Conservation (phyloP, 2,797 vertebrate species). For the Sebastes hubbsi region DNA sequence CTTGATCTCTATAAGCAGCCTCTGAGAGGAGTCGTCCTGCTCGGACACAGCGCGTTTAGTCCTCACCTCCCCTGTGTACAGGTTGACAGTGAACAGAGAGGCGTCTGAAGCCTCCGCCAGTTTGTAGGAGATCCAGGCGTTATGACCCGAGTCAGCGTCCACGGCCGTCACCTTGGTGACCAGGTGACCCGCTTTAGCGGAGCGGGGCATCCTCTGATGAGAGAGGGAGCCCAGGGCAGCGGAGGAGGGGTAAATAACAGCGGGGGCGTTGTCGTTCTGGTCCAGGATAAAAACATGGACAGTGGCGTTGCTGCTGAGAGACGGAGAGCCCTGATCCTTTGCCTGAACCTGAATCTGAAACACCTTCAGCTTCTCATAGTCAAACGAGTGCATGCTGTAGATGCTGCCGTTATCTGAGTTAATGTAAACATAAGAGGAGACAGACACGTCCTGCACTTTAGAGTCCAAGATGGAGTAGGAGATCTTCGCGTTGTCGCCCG, state of each 20-base stretch:
- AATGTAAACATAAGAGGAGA: constrained; percentile 85
- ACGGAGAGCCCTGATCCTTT: constrained; percentile 77
- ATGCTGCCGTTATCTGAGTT: constrained; percentile 86
- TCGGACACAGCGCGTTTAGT: constrained; percentile 77
- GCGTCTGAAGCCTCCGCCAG: constrained; percentile 79
- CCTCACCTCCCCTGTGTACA: constrained; percentile 87
- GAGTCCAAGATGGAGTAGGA: constrained; percentile 79
- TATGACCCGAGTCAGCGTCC: constrained; percentile 84
- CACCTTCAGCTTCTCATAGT: constrained; percentile 81
- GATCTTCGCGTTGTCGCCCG: constrained; percentile 81
- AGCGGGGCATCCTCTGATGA: constrained; percentile 73
- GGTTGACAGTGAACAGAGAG: constrained; percentile 83
- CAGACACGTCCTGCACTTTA: constrained; percentile 72
- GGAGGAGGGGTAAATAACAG: constrained; percentile 81
- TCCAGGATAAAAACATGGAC: constrained; percentile 82
- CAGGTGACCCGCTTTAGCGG: constrained; percentile 69
- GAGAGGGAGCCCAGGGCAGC: constrained; percentile 71
- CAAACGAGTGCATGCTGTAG: constrained; percentile 81
- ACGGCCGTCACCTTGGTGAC: constrained; percentile 74
- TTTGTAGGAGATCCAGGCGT: constrained; percentile 88
- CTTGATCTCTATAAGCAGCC: constrained; percentile 76
- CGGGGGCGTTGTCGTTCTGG: constrained; percentile 81
- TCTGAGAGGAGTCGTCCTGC: constrained; percentile 80
- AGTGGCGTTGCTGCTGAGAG: constrained; percentile 76
- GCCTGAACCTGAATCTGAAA: constrained; percentile 78